Evolutionary conservation across 2,113 vertebrate species (phyloP).

Genomic region (Gila orcuttii): DNA sequence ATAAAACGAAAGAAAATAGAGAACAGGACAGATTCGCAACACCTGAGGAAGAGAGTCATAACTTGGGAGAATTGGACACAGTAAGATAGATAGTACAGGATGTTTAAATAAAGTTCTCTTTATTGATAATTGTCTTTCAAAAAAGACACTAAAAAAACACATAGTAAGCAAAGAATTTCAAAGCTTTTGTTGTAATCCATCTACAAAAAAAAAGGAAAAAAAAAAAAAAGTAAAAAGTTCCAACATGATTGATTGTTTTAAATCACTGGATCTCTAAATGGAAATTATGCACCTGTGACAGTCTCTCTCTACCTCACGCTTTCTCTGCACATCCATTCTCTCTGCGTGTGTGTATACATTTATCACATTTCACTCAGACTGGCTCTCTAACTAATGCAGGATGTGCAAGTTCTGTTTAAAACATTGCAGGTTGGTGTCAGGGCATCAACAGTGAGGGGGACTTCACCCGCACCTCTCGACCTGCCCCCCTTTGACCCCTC

Average conservation of each 20-base stretch:
- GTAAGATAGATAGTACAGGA: slow-evolving; percentile 59
- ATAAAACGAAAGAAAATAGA: neutral
- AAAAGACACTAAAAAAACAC: slow-evolving; percentile 68
- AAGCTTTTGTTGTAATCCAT: slow-evolving; percentile 65
- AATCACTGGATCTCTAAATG: slow-evolving; percentile 63
- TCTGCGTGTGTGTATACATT: slow-evolving; percentile 52
- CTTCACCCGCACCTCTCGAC: slow-evolving; percentile 14
- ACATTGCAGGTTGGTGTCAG: slow-evolving; percentile 59
- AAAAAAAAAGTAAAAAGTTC: slow-evolving; percentile 45
- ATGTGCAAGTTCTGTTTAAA: slow-evolving; percentile 74
- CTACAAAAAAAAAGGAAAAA: slow-evolving; percentile 57
- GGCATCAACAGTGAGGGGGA: slow-evolving; percentile 60
- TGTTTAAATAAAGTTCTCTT: slow-evolving; percentile 74
- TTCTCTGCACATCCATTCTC: slow-evolving; percentile 60
- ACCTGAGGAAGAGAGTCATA: slow-evolving; percentile 19
- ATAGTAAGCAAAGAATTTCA: slow-evolving; percentile 53
- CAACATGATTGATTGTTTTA: slow-evolving; percentile 65
- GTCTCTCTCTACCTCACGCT: slow-evolving; percentile 42
- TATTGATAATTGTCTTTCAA: slow-evolving; percentile 70
- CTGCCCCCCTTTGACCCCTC: slow-evolving; percentile 2
- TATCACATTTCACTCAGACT: slow-evolving; percentile 55
- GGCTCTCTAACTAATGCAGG: slow-evolving; percentile 61
- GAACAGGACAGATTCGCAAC: neutral
- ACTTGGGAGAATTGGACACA: slow-evolving; percentile 55
- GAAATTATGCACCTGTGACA: slow-evolving; percentile 55